phyloP scores from a whole-genome alignment of 2,888 invertebrate species.

The Amphimallon solstitiale region DNA sequence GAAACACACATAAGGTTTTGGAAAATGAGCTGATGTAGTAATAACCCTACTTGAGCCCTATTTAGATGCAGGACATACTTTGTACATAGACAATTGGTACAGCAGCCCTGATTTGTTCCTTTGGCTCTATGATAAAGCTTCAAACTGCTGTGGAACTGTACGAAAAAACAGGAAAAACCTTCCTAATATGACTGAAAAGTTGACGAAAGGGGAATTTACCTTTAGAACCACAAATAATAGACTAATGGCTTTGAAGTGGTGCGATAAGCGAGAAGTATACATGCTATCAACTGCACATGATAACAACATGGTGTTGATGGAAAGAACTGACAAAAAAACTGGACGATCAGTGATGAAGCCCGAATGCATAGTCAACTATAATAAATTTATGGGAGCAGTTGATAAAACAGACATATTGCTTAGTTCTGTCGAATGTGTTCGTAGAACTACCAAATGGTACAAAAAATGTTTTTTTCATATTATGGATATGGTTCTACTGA shows the following conservation, averaged over 20 bases:
- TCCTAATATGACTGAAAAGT: background rate
- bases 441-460: slow-evolving; percentile 53
- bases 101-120: slow-evolving; percentile 14
- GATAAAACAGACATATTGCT: slow-evolving; percentile 53
- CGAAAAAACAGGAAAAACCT: background rate
- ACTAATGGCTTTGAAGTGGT: no score
- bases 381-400: slow-evolving; percentile 53
- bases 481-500: slow-evolving; percentile 45
- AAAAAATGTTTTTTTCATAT: slow-evolving; percentile 54
- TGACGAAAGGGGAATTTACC: no score
- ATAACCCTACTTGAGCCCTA: background rate
- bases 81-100: slow-evolving; percentile 21
- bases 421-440: slow-evolving; percentile 49
- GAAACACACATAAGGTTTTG: background rate
- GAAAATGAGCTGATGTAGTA: background rate
- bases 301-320: background rate
- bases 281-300: background rate
- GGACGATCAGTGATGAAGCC: slow-evolving; percentile 41
- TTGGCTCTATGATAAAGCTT: slow-evolving; percentile 1
- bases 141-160: background rate
- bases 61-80: background rate
- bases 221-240: no score
- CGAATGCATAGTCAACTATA: slow-evolving; percentile 49
- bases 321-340: slow-evolving; percentile 32
- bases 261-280: background rate